phyloP scores from a whole-genome alignment of 1,140 invertebrate genomes.

The Bicyclus anynana region DNA sequence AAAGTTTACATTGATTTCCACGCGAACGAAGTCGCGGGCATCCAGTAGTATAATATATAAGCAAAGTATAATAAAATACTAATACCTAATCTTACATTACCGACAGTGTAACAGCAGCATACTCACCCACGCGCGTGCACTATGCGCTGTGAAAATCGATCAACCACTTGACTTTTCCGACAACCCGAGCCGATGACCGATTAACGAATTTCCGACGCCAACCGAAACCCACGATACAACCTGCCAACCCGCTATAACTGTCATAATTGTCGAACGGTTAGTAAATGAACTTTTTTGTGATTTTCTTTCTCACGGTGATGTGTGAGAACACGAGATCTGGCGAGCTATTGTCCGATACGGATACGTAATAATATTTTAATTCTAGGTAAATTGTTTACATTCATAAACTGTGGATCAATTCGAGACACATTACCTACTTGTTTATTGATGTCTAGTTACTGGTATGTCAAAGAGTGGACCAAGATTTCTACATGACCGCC shows the following conservation, averaged over 20 bases:
- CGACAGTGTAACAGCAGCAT: slow-evolving; percentile 38
- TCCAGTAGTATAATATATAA: too few relatives aligned
- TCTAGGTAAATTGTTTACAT: slow-evolving; percentile 17
- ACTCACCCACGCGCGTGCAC: slow-evolving; percentile 63
- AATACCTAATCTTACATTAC: neutral
- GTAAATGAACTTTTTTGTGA: slow-evolving; percentile 57
- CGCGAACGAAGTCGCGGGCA: too few relatives aligned
- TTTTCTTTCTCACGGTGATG: slow-evolving; percentile 65
- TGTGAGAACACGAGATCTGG: slow-evolving; percentile 50
- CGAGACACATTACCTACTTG: neutral
- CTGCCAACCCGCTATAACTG: slow-evolving; percentile 64
- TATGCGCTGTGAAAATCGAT: slow-evolving; percentile 72
- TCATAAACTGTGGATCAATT: slow-evolving; percentile 5
- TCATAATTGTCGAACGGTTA: slow-evolving; percentile 69
- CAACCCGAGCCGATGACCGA: slow-evolving; percentile 63
- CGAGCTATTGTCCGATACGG: slow-evolving; percentile 22
- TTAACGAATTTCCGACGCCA: slow-evolving; percentile 58
- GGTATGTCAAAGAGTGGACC: too few relatives aligned
- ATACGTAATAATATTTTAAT: slow-evolving; percentile 18
- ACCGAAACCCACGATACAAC: slow-evolving; percentile 65
- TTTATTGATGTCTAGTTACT: neutral
- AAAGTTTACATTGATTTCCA: too few relatives aligned
- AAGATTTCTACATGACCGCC: too few relatives aligned
- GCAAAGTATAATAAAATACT: too few relatives aligned
- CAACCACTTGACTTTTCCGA: slow-evolving; percentile 51